Base-by-base conservation (phyloP, 2,888 invertebrate genomes). In the Pheosia tremula region DNA sequence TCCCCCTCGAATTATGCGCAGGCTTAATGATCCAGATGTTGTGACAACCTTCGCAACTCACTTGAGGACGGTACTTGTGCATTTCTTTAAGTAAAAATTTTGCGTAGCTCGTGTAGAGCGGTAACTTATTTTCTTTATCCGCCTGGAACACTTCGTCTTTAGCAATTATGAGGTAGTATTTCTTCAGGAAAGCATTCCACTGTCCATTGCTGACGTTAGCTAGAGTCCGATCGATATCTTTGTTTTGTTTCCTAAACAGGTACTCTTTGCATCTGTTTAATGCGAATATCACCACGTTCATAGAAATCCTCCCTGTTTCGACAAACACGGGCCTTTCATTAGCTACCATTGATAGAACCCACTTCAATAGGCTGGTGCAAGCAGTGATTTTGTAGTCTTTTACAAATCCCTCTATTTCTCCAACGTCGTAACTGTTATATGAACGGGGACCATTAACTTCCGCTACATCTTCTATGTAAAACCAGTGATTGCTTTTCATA, bases 11-110 rank as follows among this genome's bases (percentile, higher is more conserved):
- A 71, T 96, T 96, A 78, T 96, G 96, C 3, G 96, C 96, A 0
- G 98, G 98, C 84, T 98, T 98, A 54, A 98, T 94, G 66, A 98
- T 98, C 98, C 98, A 98, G 72, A 98, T 95, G 87, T 98, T 98
- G 80, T 96, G 95, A 69, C 94, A 94, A 0, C 98, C 98, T 88
- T 98, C 98, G 82, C 96, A 95, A 65, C 94, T 93, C 58, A 96
- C 84, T 78, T 95, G 95, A 0, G 96, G 95, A 72, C 95, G 95
- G 73, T 94, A 94, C 60, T 86, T 90, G 63, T 92, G 90, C 38
- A 97, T 90, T 74, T 95, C 94, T 65, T 94, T 92, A 8, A 97
- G 81, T 62, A 96, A 87, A 73, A 91, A 94, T 69, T 94, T 94
- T 10, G 96, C 93, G 56, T 91, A 89, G 1, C 81, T 83, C 56